A percentile compares a stretch with the other conserved stretches of the same genome.
These are phyloP conservation scores for Rhea pennata DNA, from an alignment of 2,113 vertebrate genomes.

Conservation along the genomic window DNA sequence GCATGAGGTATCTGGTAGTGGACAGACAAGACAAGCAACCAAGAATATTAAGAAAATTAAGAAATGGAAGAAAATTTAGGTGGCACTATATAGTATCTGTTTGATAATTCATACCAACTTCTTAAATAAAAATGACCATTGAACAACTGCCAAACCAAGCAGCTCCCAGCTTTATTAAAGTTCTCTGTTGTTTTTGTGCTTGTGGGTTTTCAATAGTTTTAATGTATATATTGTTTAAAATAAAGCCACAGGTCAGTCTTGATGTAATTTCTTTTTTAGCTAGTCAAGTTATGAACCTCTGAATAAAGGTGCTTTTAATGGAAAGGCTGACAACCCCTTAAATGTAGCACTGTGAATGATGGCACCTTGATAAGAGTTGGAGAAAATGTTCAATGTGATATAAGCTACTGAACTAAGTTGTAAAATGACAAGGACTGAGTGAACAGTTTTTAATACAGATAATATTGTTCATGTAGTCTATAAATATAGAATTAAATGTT, in stretches of 20 bases:
- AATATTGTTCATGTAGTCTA: slow-evolving; percentile 78
- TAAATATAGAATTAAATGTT: slow-evolving; percentile 84
- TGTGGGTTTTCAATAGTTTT: not conserved
- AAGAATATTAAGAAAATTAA: not conserved
- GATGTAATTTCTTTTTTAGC: not conserved
- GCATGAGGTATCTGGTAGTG: not conserved
- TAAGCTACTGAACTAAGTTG: slow-evolving; percentile 60
- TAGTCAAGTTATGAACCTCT: not conserved
- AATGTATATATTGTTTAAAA: not conserved
- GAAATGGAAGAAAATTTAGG: not conserved
- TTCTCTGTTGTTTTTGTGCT: fast-evolving
- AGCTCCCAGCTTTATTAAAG: not conserved
- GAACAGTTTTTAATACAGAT: slow-evolving; percentile 80
- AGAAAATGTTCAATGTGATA: not conserved
- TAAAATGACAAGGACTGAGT: slow-evolving; percentile 82
- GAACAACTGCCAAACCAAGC: not conserved
- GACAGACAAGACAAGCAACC: not conserved
- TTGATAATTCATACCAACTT: not conserved
- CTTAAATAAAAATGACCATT: not conserved
- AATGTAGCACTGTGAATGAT: slow-evolving; percentile 33
- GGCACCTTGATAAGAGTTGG: slow-evolving; percentile 44
- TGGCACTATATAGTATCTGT: not conserved
- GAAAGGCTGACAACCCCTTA: not conserved
- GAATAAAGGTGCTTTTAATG: slow-evolving; percentile 7
- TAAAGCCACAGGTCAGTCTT: not conserved